These are phyloP conservation scores for Holothuria leucospilota DNA, from an alignment of 53 echinoderm and acorn worm species.

Conservation along the genomic window DNA sequence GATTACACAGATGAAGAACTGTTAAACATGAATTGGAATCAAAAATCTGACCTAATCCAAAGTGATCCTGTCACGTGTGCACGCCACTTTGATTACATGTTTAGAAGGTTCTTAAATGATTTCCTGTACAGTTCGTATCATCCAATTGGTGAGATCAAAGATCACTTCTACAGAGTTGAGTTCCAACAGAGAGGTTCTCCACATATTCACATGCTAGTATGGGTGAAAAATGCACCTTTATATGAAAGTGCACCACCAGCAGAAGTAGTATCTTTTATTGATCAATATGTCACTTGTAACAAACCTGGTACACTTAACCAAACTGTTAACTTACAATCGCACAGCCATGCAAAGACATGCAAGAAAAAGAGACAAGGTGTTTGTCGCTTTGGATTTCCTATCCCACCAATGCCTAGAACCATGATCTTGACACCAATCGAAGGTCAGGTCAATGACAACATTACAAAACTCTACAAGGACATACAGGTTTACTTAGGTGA, in stretches of 20 bases:
- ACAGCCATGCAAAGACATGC: conserved; percentile 60
- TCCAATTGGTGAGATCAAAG: conserved; percentile 36
- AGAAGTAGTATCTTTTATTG: conserved; percentile 38
- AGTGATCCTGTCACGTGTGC: conserved; percentile 58
- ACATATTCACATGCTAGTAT: conserved; percentile 43
- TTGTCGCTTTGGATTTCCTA: conserved; percentile 54
- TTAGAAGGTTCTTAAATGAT: conserved; percentile 34
- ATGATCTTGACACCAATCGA: conserved; percentile 23
- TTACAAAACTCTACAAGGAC: neutral
- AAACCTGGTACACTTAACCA: neutral
- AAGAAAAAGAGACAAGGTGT: conserved; percentile 31
- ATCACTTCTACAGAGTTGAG: conserved; percentile 35
- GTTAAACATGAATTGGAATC: conserved; percentile 39
- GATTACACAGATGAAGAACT: conserved; percentile 44
- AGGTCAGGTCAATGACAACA: neutral
- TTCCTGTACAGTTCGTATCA: conserved; percentile 7
- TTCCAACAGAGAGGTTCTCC: conserved; percentile 62
- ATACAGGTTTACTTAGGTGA: neutral
- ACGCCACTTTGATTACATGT: conserved; percentile 43
- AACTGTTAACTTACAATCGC: conserved; percentile 46
- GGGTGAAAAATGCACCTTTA: conserved; percentile 49
- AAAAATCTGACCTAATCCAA: conserved; percentile 35
- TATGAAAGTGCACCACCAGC: neutral
- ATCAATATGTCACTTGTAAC: conserved; percentile 30
- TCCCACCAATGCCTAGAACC: conserved; percentile 47